These are phyloP conservation scores for Scolanthus callimorphus DNA, from an alignment of 92 coral and sea anemone species.

Conservation along the genomic window DNA sequence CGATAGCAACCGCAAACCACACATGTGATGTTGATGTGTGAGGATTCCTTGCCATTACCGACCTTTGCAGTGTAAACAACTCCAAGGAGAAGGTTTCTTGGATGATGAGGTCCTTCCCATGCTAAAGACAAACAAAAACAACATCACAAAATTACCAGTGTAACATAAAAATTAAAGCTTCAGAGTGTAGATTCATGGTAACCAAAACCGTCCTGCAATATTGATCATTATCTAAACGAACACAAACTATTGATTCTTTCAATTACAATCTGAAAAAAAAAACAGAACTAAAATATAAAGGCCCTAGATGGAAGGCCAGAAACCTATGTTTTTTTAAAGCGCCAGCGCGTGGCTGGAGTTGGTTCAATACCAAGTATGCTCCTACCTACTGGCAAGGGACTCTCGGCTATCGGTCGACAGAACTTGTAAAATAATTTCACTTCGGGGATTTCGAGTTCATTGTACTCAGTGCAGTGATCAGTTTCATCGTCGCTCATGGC, in stretches of 20 bases:
- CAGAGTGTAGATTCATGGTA: too few relatives aligned
- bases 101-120: constrained; percentile 99
- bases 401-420: constrained; percentile 53
- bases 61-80: constrained; percentile 96
- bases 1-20: constrained; percentile 31
- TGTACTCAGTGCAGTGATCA: constrained; percentile 11
- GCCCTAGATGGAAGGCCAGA: constrained; percentile 21
- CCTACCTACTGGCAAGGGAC: constrained; percentile 50
- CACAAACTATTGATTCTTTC: not conserved
- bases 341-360: too few relatives aligned
- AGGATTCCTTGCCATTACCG: too few relatives aligned
- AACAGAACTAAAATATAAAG: constrained; percentile 11
- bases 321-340: too few relatives aligned
- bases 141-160: constrained; percentile 11
- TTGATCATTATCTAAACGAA: too few relatives aligned
- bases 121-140: constrained; percentile 45
- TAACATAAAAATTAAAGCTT: too few relatives aligned
- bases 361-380: not conserved
- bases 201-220: too few relatives aligned
- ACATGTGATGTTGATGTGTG: too few relatives aligned
- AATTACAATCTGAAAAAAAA: constrained; percentile 1
- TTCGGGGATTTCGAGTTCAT: constrained; percentile 63
- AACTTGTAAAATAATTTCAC: constrained; percentile 73
- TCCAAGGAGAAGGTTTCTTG: constrained; percentile 88
- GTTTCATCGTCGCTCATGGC: constrained; percentile 5